phyloP scores from a whole-genome alignment of 2,888 invertebrate species.

The Diarsia mendica region DNA sequence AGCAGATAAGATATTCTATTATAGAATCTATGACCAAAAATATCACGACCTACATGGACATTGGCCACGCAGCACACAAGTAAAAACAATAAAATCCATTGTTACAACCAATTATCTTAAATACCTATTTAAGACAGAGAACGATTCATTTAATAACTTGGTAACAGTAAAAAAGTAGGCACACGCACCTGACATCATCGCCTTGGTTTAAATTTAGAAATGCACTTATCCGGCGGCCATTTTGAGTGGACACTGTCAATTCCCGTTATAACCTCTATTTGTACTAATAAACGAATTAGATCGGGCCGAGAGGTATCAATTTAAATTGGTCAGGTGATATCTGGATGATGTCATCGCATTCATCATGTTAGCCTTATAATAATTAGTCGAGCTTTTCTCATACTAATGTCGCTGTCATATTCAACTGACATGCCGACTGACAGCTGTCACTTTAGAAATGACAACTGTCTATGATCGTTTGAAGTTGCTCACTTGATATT shows the following conservation, averaged over 20 bases:
- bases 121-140: conserved; percentile 36
- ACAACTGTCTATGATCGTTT: too few relatives aligned
- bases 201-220: conserved; percentile 84
- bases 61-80: conserved; percentile 17
- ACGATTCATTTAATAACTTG: conserved; percentile 43
- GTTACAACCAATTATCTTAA: conserved; percentile 46
- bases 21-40: conserved; percentile 36
- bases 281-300: conserved; percentile 64
- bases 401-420: too few relatives aligned
- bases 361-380: too few relatives aligned
- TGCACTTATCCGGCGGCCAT: conserved; percentile 77
- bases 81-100: conserved; percentile 23
- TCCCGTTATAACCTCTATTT: conserved; percentile 71
- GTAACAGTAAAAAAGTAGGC: conserved; percentile 54
- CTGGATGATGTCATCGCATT: conserved; percentile 81
- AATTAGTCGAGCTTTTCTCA: too few relatives aligned
- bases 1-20: conserved; percentile 54
- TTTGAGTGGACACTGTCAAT: conserved; percentile 68
- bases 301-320: conserved; percentile 68
- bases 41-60: conserved; percentile 32
- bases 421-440: too few relatives aligned
- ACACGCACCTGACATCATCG: conserved; percentile 79
- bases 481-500: too few relatives aligned
- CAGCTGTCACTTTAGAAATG: too few relatives aligned
- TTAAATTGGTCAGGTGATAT: conserved; percentile 75